Evolutionary conservation across 2,797 vertebrate species (phyloP), one percentile per base, ranked within the genome.

Genomic region (Acanthiza pusilla): DNA sequence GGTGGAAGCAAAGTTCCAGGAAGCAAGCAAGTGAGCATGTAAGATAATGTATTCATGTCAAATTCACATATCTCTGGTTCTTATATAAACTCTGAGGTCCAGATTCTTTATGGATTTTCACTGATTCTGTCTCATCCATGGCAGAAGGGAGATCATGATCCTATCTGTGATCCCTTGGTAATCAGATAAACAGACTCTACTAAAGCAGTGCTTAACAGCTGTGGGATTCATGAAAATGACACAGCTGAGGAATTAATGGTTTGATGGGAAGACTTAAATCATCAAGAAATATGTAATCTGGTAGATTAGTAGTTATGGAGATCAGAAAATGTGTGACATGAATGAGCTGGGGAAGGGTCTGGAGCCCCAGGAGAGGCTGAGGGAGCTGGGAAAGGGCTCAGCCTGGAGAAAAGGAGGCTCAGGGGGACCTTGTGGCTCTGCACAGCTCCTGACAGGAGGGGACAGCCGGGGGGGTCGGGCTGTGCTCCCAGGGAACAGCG

Each of bases 401-500:
- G 19, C 1, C 19, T 84, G 38, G 29, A 68, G 22, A 3, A 73
- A 36, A 83, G n/a, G 67, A 78, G 29, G 29, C 16, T 62, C 21
- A 50, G 16, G 18, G 16, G n/a, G 22, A 8, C 48, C 11, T 40
- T 18, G 9, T 62, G 5, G 1, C 29, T 34, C 27, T 66, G 29
- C 57, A 38, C n/a, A 72, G 1, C 10, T 81, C 25, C 54, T 66
- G 30, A 4, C 14, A 50, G 34, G 13, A 34, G 32, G 11, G 21
- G 25, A 14, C 3, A 66, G 20, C 10, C 0, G 0, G 17, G 21
- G 21, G 7, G 1, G 10, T 23, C 1, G 0, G 43, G 12, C 27
- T 53, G 4, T 71, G 3, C 11, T 48, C 4, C 17, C 16, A 29
- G 4, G 19, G 51, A 43, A n/a, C 23, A 50, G 42, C 4, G 17